Conservation (phyloP, 2,888 invertebrate species). For the Plebejus melissa region DNA sequence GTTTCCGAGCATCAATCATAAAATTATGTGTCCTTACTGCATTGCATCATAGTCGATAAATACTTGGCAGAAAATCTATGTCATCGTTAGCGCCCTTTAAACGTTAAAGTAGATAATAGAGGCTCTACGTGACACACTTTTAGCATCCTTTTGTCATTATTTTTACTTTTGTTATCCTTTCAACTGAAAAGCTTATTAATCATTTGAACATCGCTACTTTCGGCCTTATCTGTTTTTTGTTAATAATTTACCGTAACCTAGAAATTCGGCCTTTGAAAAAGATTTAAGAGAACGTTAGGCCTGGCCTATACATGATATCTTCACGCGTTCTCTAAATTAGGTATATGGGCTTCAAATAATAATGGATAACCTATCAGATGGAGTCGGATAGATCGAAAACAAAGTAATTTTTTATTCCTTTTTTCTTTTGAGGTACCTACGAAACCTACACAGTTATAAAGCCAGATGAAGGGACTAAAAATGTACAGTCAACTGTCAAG, state of each 20-base stretch:
- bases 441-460: not conserved
- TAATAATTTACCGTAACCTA: too few relatives aligned
- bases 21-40: slow-evolving; percentile 38
- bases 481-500: not conserved
- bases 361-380: too few relatives aligned
- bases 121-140: not conserved
- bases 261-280: too few relatives aligned
- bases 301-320: too few relatives aligned
- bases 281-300: too few relatives aligned
- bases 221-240: not conserved
- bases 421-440: not conserved
- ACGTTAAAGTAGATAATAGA: too few relatives aligned
- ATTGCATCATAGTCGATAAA: slow-evolving; percentile 38
- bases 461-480: not conserved
- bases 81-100: slow-evolving; percentile 20
- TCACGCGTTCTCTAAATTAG: too few relatives aligned
- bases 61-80: slow-evolving; percentile 41
- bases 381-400: not conserved
- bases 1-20: slow-evolving; percentile 37
- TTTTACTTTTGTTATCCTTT: not conserved
- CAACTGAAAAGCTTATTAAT: too few relatives aligned
- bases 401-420: not conserved
- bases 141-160: not conserved
- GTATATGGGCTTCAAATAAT: too few relatives aligned
- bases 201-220: not conserved